Evolutionary conservation across 2,113 vertebrate genomes (phyloP), one percentile per base, ranked within the genome.

Genomic region (Zingel zingel): DNA sequence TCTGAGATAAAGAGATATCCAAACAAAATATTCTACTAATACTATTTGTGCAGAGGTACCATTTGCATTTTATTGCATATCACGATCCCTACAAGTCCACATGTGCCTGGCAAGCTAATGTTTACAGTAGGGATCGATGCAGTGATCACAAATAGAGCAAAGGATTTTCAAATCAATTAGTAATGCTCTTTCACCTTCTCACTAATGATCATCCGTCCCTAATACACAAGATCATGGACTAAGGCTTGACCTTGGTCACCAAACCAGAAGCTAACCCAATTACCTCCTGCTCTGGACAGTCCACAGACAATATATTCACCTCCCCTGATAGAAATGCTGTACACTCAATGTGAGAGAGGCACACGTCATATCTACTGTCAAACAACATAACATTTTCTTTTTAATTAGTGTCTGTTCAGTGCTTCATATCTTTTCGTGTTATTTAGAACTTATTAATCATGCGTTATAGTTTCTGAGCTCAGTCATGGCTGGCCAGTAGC

Each of bases 161-260:
- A 77, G 58, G 59, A 48, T 71, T 79, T 4, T 54, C 74, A 79
- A 83, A 82, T 62, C 54, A 64, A 82, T 79, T 33, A 50, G 43
- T 63, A 80, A 85, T 62, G 64, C 9, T 53, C 43, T 83, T 89
- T 83, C 66, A 77, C 56, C 77, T 76, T 66, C 75, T 68, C 50
- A 39, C 84, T 90, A 86, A 92, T 92, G 79, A 91, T 80, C 70
- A 84, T 67, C 88, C 14, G 83, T 62, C 61, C 91, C 62, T 86
- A 90, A 89, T 88, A 85, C 84, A 88, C 43, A 7, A 77, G 83
- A 89, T 90, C 86, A 81, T 75, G 82, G 86, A 81, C 84, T 82
- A 77, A 89, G 73, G 53, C 79, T 57, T 82, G 74, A 87, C 81
- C 84, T 62, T 47, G 85, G 83, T 80, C 66, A 82, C 79, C 79